Evolutionary conservation across 2,888 invertebrate genomes (phyloP), one percentile per base, ranked within the genome.

Genomic region (Bimastos eiseni): DNA sequence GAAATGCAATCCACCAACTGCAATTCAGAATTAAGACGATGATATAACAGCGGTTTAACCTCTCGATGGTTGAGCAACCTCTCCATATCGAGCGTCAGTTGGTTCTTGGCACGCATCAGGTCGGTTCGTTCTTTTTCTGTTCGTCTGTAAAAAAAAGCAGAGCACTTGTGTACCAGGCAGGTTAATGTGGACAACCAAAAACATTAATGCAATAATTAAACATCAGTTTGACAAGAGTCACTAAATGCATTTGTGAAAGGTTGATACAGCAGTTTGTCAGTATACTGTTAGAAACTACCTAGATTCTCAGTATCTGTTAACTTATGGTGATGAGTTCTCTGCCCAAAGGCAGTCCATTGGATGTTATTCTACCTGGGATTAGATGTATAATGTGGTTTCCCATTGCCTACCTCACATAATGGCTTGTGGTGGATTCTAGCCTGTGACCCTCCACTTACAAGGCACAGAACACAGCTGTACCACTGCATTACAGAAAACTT

Each of bases 51-150:
- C 11, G n/a, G n/a, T 8, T 90, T 70, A 19, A 94, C 94, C 93
- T 94, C 94, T 92, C 93, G 93, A 88, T 94, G 95, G 90, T 94
- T 94, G 11, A 95, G 93, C 21, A 95, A 92, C 90, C 94, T 92
- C 91, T 95, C 94, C 90, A 95, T 91, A 92, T 95, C 95, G 30
- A 94, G 91, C 13, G 94, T 93, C 94, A 95, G 93, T 92, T 94
- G 94, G 90, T 95, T 95, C 91, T 94, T 94, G 21, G 93, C 93
- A 89, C 93, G 93, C 1, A 92, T 91, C 84, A 94, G 90, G 11
- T 93, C 93, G 55, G 89, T 91, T 86, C 93, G 93, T 89, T 94
- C 94, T 91, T 93, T 93, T 88, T 94, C 93, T 36, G 94, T 91
- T 89, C 92, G 91, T 89, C 94, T 94, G 93, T 33, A 93, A 89